Evolutionary conservation across 2,888 invertebrate species (phyloP).

Genomic region (Tinea pellionella): DNA sequence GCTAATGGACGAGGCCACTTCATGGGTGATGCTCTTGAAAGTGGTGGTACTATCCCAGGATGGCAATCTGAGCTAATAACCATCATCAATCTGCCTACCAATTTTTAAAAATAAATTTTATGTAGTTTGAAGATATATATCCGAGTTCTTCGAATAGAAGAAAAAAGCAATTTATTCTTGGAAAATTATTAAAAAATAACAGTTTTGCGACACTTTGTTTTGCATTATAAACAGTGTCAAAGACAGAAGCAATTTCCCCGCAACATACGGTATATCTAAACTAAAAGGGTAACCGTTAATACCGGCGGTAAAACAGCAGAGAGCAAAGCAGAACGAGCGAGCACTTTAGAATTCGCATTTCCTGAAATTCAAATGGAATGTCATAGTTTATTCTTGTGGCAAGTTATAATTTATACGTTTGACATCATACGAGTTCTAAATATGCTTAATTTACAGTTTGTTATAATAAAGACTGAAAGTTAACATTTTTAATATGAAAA

Average conservation of each 20-base stretch:
- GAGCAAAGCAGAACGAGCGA: neutral
- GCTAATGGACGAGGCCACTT: too few species aligned
- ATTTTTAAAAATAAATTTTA: neutral
- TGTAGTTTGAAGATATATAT: neutral
- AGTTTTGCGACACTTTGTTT: neutral
- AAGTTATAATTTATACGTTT: neutral
- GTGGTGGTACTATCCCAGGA: too few species aligned
- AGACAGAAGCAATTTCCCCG: constrained; percentile 5
- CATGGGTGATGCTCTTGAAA: too few species aligned
- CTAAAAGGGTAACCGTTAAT: neutral
- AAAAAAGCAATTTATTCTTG: neutral
- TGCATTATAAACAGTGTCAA: neutral
- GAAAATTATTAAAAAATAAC: neutral
- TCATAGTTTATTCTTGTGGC: neutral
- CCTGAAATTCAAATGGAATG: constrained; percentile 3
- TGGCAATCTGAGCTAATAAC: too few species aligned
- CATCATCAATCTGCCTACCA: too few species aligned
- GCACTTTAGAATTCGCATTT: constrained; percentile 2
- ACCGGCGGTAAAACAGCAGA: neutral
- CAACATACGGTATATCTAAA: constrained; percentile 5
- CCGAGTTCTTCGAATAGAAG: neutral
- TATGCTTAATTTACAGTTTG: too few species aligned
- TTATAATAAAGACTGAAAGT: too few species aligned
- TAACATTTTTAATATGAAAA: too few species aligned
- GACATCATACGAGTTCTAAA: neutral